Base-by-base conservation (phyloP, 2,888 invertebrate species). In the Mylabris sibirica region DNA sequence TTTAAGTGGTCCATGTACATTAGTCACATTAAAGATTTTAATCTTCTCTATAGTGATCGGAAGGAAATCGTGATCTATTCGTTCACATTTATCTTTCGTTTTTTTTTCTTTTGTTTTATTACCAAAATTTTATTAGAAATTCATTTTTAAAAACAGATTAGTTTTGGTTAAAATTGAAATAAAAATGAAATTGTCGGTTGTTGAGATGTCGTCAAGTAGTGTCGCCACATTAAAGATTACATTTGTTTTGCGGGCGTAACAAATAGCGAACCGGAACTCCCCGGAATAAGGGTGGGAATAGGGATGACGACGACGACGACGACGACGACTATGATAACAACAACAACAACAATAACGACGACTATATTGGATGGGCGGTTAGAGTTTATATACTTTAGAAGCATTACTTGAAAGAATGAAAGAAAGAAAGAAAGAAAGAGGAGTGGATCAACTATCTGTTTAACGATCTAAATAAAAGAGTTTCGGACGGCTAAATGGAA, bases 381-480 rank as follows among this genome's bases (percentile, higher is more conserved):
- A 44, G 44, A 44, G 17, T 44, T 44, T 44, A 44, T 44, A 44
- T 44, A 44, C 17, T 44, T 44, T 44, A 44, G 44, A 17, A 44
- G 12, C 44, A 44, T 44, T 44, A 11, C 44, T 44, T 44, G 44
- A 44, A 17, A 59, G 72, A 74, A 71, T 71, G 75, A 75, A 79
- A 74, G 75, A 71, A 74, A 72, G 76, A 73, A 75, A 44, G 44
- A 44, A 65, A 57, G 59, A 66, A 68, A 76, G 73, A 76, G 76
- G 76, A 77, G 76, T 71, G 77, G 78, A 79, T 79, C 79, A 80
- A 79, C 77, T 82, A 81, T 82, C 81, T 81, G 80, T 79, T 83
- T 83, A 84, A 84, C 83, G 82, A 82, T 80, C 81, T 81, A 82
- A 84, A 84, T 83, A 84, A 83, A 83, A 83, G 82, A 83, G 82